Conservation (phyloP, 2,113 vertebrate species). For the Prinia subflava region DNA sequence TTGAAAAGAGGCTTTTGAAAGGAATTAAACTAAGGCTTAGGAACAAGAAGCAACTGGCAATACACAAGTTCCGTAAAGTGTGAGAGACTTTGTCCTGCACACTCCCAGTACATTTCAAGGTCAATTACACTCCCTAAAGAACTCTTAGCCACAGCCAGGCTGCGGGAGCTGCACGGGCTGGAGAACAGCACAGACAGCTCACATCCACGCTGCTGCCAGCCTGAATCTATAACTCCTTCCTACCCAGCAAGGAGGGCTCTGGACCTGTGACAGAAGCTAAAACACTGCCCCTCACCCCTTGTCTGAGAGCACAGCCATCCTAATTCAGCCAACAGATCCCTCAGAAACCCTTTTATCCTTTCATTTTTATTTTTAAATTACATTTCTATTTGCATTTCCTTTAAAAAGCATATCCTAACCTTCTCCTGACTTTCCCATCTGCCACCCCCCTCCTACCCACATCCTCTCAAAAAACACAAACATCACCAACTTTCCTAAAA, state of each 20-base stretch:
- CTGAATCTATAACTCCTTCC: background rate
- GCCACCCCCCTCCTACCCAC: background rate
- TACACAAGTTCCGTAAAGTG: slow-evolving; percentile 24
- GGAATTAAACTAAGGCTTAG: slow-evolving; percentile 19
- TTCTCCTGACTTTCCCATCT: slow-evolving; percentile 2
- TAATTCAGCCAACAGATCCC: background rate
- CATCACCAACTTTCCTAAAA: background rate
- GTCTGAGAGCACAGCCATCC: background rate
- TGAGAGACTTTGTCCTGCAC: background rate
- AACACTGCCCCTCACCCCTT: background rate
- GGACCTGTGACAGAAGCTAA: fast-evolving
- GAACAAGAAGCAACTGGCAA: background rate
- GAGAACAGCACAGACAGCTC: background rate
- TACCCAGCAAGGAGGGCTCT: background rate
- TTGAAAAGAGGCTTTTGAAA: background rate
- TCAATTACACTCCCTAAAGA: slow-evolving; percentile 36
- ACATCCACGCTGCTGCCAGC: background rate
- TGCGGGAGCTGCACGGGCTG: background rate
- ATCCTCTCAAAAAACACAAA: background rate
- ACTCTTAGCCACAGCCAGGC: background rate
- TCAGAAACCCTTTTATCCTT: background rate
- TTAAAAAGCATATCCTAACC: background rate
- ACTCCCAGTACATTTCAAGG: slow-evolving; percentile 52
- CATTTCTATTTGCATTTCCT: background rate
- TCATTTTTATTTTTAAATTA: background rate